Evolutionary conservation across 2,113 vertebrate genomes (phyloP), one percentile per base, ranked within the genome.

Genomic region (Delphinus delphis): DNA sequence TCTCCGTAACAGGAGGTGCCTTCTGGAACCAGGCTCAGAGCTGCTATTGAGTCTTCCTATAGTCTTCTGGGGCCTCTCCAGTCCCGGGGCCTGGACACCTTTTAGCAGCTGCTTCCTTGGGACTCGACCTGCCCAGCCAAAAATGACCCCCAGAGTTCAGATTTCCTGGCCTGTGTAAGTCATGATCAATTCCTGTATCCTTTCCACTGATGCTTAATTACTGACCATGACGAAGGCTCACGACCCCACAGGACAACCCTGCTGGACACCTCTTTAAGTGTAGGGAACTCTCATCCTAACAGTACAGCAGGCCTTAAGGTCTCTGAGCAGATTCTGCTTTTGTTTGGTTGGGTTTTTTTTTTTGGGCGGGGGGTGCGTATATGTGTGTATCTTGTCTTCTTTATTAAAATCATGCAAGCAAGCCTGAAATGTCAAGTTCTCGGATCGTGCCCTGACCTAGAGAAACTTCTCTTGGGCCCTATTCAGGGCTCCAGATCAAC

Each of bases 371-470:
- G 4, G 23, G 8, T 31, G 7, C 55, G 18, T 58, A 31, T 62
- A 1, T 33, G 41, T n/a, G 1, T n/a, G 23, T 58, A 9, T 92
- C 33, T 89, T 65, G 23, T 74, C 94, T 94, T 87, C 93, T 80
- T 90, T 84, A 94, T 85, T 80, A 70, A 84, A 88, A 88, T 94
- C 91, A 93, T 21, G 38, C 28, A 96, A 88, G 50, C 55, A 71
- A 90, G n/a, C 36, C 81, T 82, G 68, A 88, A 58, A 79, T 63
- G 77, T 88, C 82, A 70, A 97, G 95, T 93, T 84, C 77, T 90
- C 47, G 28, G 88, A 67, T 81, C 84, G 65, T 20, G 62, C 38
- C 60, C 67, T 94, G 53, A 94, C 71, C 88, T 87, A 71, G 76
- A 96, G 41, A 58, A 94, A 93, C 38, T 74, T 80, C 77, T 76